Evolutionary conservation across 2,888 invertebrate genomes (phyloP).

Genomic region (Hyalella azteca): DNA sequence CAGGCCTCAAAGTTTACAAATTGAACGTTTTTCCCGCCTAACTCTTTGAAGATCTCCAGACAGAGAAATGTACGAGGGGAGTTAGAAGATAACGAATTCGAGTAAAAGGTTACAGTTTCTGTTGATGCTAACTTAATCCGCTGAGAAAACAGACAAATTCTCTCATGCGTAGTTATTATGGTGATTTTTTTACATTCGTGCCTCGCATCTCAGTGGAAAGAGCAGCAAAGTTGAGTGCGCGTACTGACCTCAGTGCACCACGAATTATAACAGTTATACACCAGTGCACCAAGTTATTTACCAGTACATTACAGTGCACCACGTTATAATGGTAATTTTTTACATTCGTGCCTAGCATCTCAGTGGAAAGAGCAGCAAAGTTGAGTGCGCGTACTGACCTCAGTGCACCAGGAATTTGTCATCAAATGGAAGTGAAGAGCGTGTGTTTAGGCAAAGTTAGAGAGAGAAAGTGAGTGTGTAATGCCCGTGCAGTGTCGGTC

Average conservation of each 20-base stretch:
- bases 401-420: neutral
- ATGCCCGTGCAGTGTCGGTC: constrained; percentile 14
- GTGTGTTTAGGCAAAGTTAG: constrained; percentile 34
- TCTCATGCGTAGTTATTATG: too few species aligned
- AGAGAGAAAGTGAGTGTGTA: neutral
- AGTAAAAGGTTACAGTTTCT: too few species aligned
- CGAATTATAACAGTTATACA: too few species aligned
- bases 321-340: neutral
- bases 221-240: neutral
- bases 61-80: too few species aligned
- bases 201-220: neutral
- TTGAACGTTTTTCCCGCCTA: too few species aligned
- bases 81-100: too few species aligned
- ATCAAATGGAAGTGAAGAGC: constrained; percentile 5
- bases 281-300: too few species aligned
- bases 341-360: neutral
- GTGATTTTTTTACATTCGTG: neutral
- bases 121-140: too few species aligned
- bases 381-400: neutral
- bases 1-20: too few species aligned
- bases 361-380: neutral
- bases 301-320: neutral
- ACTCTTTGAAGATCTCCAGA: too few species aligned
- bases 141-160: too few species aligned
- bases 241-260: neutral